Percentiles rank a stretch among this genome's conserved stretches.
Conservation (phyloP, 2,797 vertebrate genomes). For the Cynodonichthys magdalenae region DNA sequence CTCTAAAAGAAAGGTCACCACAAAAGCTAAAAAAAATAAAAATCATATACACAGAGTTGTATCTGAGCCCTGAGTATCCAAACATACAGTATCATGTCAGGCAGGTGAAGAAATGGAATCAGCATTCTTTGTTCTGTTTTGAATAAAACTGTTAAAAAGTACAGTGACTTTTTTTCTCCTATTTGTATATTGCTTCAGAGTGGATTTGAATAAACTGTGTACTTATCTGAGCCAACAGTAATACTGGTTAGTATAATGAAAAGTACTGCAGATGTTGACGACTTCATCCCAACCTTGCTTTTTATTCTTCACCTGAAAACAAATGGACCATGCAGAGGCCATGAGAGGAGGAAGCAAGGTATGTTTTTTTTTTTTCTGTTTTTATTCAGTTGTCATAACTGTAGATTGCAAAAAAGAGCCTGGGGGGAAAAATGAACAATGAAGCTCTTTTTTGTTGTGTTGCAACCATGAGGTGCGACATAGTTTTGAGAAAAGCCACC, state of each 20-base stretch:
- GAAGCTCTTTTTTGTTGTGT: constrained; percentile 23
- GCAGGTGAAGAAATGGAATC: neutral
- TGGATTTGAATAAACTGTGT: neutral
- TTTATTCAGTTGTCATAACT: constrained; percentile 34
- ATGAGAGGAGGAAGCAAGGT: neutral
- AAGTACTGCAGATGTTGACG: too few relatives aligned
- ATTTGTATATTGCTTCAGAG: neutral
- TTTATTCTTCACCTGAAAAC: neutral
- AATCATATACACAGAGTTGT: neutral
- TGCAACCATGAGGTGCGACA: constrained; percentile 34
- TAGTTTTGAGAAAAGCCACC: constrained; percentile 19
- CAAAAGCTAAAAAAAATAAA: neutral
- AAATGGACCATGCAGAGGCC: neutral
- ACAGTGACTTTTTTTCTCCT: neutral
- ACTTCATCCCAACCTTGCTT: neutral
- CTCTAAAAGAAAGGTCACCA: neutral
- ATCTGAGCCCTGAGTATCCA: neutral
- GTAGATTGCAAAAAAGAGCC: constrained; percentile 40
- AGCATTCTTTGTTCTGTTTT: neutral
- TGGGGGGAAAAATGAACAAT: constrained; percentile 33
- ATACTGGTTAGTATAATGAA: too few relatives aligned
- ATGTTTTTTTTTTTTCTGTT: neutral
- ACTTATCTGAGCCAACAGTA: neutral
- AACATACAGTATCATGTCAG: neutral
- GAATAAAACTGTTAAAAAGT: neutral